Evolutionary conservation across 1,140 invertebrate species (phyloP).

Genomic region (Plutomurus gul): DNA sequence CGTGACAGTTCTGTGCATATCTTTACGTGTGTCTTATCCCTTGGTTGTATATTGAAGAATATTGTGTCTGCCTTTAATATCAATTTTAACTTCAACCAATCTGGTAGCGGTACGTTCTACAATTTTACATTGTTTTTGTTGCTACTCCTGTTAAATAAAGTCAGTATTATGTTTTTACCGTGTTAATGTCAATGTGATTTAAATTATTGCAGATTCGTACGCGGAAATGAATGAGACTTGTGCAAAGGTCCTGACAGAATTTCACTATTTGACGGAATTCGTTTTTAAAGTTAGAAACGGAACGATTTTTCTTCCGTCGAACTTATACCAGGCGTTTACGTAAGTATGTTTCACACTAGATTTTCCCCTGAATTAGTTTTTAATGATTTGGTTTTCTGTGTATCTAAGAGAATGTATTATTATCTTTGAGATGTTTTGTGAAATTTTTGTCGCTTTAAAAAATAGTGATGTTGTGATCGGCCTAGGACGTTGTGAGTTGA

Average conservation of each 20-base stretch:
- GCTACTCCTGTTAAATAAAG: not conserved
- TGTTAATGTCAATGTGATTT: not conserved
- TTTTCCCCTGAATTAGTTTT: not conserved
- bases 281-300: conserved; percentile 19
- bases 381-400: not conserved
- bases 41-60: conserved; percentile 26
- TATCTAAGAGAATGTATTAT: too few species aligned
- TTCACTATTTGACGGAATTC: conserved; percentile 42
- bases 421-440: too few species aligned
- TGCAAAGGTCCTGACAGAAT: conserved; percentile 33
- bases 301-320: not conserved
- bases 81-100: conserved; percentile 29
- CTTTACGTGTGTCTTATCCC: conserved; percentile 38
- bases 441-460: not conserved
- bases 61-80: conserved; percentile 37
- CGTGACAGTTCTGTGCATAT: conserved; percentile 33
- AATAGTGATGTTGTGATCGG: conserved; percentile 44
- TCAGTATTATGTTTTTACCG: not conserved
- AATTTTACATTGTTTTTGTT: conserved; percentile 5
- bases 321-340: conserved; percentile 20
- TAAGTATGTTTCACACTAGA: too few species aligned
- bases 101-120: not conserved
- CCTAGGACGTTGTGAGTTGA: conserved; percentile 47
- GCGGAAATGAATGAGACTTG: conserved; percentile 42
- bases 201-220: conserved; percentile 5